These are phyloP conservation scores for Drosophila mimica DNA, from an alignment of 2,888 invertebrate species.

Conservation along the genomic window DNA sequence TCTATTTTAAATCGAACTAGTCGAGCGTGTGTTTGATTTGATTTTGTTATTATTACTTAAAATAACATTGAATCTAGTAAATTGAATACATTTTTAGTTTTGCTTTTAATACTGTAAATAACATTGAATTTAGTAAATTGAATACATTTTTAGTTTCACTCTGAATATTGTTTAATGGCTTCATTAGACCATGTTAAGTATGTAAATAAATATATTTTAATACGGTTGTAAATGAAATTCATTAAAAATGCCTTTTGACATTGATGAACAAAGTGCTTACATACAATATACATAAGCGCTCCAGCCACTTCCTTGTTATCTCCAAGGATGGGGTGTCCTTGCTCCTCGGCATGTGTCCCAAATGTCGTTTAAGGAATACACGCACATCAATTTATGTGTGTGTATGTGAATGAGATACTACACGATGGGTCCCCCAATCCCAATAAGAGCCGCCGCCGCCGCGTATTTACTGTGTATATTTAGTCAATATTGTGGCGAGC, in stretches of 20 bases:
- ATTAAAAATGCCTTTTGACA: slow-evolving; percentile 73
- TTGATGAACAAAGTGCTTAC: slow-evolving; percentile 49
- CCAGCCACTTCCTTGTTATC: slow-evolving; percentile 1
- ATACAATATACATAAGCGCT: slow-evolving; percentile 37
- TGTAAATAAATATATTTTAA: slow-evolving; percentile 6
- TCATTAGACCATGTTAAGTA: slow-evolving; percentile 50
- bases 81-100: slow-evolving; percentile 16
- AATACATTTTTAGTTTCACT: slow-evolving; percentile 16
- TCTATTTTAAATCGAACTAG: neutral
- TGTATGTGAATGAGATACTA: slow-evolving; percentile 30
- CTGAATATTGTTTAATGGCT: slow-evolving; percentile 11
- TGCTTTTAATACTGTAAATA: neutral
- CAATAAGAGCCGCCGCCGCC: neutral
- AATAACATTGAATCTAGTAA: slow-evolving; percentile 7
- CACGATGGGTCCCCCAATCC: slow-evolving; percentile 1
- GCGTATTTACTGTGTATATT: slow-evolving; percentile 67
- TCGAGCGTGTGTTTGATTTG: slow-evolving; percentile 19
- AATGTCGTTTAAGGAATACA: slow-evolving; percentile 50
- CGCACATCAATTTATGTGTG: slow-evolving; percentile 42
- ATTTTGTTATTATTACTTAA: neutral
- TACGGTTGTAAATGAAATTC: slow-evolving; percentile 47
- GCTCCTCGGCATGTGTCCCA: slow-evolving; percentile 27
- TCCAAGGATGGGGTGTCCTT: slow-evolving; percentile 20
- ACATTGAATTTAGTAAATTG: slow-evolving; percentile 6
- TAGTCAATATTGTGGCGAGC: slow-evolving; percentile 61